Evolutionary conservation across 2,113 vertebrate genomes (phyloP).

Genomic region (Excalfactoria chinensis): DNA sequence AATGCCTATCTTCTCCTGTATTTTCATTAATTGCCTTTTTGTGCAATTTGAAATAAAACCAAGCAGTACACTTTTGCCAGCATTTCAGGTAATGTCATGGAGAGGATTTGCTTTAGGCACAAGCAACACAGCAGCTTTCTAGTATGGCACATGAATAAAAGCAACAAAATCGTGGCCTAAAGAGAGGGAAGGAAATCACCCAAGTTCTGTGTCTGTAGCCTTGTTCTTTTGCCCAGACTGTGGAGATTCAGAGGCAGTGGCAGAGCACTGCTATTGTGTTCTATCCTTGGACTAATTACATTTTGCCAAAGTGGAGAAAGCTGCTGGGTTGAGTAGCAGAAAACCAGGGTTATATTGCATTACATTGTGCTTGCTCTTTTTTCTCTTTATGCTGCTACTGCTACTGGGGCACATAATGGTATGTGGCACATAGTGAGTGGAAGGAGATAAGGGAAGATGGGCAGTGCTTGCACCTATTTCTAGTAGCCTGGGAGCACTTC

Average conservation of each 20-base stretch:
- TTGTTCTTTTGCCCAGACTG: background rate
- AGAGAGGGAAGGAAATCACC: background rate
- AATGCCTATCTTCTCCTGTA: background rate
- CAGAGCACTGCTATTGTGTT: background rate
- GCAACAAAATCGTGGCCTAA: background rate
- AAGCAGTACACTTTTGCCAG: background rate
- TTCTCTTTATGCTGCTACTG: background rate
- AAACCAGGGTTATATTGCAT: background rate
- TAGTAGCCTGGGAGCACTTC: background rate
- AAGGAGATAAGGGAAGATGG: background rate
- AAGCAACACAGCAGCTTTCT: background rate
- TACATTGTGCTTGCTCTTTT: background rate
- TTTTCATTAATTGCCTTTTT: background rate
- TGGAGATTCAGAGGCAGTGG: background rate
- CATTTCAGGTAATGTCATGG: background rate
- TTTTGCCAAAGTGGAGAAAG: background rate
- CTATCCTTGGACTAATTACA: background rate
- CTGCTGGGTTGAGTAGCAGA: background rate
- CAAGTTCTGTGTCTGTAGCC: background rate
- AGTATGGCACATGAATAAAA: background rate
- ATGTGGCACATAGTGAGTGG: no score
- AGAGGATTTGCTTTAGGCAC: background rate
- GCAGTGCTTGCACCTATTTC: rapidly evolving
- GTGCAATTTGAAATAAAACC: background rate
- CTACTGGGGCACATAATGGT: background rate